Percentiles rank a stretch among this genome's conserved stretches.
phyloP scores from a whole-genome alignment of 2,888 invertebrate species.

The Callinectes sapidus region DNA sequence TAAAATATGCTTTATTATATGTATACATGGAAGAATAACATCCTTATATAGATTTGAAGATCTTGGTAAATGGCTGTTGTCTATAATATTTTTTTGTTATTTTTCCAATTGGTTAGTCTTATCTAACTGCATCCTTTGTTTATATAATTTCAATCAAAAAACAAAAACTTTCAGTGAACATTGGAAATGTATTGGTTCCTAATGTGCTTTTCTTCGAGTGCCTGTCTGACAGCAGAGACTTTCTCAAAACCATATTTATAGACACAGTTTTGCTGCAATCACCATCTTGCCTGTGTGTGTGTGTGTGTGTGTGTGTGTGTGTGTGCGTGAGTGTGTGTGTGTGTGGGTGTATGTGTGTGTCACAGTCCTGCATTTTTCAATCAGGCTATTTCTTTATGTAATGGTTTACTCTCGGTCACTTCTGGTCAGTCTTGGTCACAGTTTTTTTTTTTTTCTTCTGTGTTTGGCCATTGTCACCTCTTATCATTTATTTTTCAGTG shows the following conservation, averaged over 20 bases:
- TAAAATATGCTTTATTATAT: neutral
- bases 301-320: neutral
- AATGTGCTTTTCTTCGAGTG: neutral
- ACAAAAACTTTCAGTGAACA: neutral
- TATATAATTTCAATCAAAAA: neutral
- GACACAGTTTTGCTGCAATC: neutral
- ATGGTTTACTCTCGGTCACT: neutral
- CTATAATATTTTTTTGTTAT: neutral
- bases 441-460: neutral
- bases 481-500: conserved; percentile 10
- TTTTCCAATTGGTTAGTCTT: neutral
- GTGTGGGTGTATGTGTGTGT: neutral
- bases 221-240: neutral
- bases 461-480: conserved; percentile 24
- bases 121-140: neutral
- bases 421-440: conserved; percentile 34
- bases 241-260: neutral
- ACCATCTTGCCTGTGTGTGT: conserved; percentile 12
- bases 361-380: neutral
- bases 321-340: neutral
- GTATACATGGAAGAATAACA: neutral
- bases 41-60: neutral
- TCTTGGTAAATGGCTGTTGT: neutral
- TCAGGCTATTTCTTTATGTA: neutral
- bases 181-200: neutral